Percentiles rank a stretch among this genome's conserved stretches.
Conservation (phyloP, 2,113 vertebrate species). For the Poeciliopsis prolifica region DNA sequence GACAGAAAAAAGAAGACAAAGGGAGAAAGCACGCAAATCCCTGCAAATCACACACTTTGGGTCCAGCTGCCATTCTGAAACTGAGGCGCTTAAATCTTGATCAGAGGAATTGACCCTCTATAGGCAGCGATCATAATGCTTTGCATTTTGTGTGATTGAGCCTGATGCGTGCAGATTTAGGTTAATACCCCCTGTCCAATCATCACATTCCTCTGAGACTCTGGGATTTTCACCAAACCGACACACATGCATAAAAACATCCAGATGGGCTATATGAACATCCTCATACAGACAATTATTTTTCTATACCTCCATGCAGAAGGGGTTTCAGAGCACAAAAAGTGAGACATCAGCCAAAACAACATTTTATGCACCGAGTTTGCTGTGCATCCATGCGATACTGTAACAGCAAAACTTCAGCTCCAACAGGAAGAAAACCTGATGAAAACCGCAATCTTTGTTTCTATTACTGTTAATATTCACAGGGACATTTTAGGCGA, state of each 20-base stretch:
- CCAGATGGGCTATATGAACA: constrained; percentile 5
- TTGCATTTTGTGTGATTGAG: neutral
- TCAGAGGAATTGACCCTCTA: constrained; percentile 22
- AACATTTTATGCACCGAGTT: constrained; percentile 36
- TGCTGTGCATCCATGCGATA: constrained; percentile 12
- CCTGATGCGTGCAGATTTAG: constrained; percentile 32
- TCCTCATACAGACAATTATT: constrained; percentile 11
- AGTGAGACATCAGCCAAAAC: constrained; percentile 32
- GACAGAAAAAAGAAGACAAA: constrained; percentile 10
- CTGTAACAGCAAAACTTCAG: constrained; percentile 5
- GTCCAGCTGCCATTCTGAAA: constrained; percentile 5
- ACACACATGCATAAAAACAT: constrained; percentile 12
- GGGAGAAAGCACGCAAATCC: constrained; percentile 37
- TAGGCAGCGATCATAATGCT: constrained; percentile 8
- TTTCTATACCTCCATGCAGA: constrained; percentile 45
- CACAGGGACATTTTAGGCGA: constrained; percentile 47
- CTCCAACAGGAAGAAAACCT: constrained; percentile 11
- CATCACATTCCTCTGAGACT: constrained; percentile 27
- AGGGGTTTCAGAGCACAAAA: constrained; percentile 20
- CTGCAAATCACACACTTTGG: constrained; percentile 38
- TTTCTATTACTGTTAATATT: constrained; percentile 45
- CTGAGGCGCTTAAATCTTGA: constrained; percentile 18
- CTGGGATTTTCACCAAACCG: constrained; percentile 21
- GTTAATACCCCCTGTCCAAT: constrained; percentile 44
- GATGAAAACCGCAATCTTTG: constrained; percentile 23